phyloP scores from a whole-genome alignment of 2,888 invertebrate genomes.

The Meteorus colon region DNA sequence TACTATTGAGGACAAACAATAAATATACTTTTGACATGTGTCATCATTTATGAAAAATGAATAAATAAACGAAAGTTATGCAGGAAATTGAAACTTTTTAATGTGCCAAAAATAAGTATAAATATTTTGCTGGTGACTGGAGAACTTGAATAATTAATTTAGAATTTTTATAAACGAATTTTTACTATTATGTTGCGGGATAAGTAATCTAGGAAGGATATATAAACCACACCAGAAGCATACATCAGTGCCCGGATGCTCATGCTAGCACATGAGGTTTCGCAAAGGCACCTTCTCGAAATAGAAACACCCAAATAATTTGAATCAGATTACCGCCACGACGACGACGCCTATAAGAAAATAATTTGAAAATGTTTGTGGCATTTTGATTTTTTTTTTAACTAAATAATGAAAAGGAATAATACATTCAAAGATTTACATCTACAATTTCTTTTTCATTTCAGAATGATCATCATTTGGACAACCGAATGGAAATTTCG shows the following conservation, averaged over 20 bases:
- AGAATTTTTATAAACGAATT: too few relatives aligned
- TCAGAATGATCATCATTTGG: too few relatives aligned
- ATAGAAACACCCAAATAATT: slow-evolving; percentile 74
- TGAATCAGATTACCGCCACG: slow-evolving; percentile 70
- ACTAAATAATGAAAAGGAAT: not conserved
- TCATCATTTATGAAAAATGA: not conserved
- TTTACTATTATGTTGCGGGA: not conserved
- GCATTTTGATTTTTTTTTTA: not conserved
- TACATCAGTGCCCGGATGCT: slow-evolving; percentile 60
- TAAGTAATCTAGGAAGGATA: not conserved
- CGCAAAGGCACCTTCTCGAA: slow-evolving; percentile 74
- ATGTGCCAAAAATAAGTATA: not conserved
- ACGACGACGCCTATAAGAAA: slow-evolving; percentile 51
- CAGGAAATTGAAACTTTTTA: not conserved
- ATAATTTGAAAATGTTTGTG: not conserved
- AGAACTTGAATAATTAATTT: too few relatives aligned
- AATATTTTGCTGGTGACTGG: not conserved
- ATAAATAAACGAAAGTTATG: not conserved
- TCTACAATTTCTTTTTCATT: too few relatives aligned
- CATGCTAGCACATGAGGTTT: slow-evolving; percentile 63
- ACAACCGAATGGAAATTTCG: too few relatives aligned
- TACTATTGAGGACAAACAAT: not conserved
- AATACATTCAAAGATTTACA: not conserved
- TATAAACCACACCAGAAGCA: slow-evolving; percentile 38
- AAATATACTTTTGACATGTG: not conserved